These are phyloP conservation scores for Ctenoplectra terminalis DNA, from an alignment of 1,140 invertebrate species.

Conservation along the genomic window DNA sequence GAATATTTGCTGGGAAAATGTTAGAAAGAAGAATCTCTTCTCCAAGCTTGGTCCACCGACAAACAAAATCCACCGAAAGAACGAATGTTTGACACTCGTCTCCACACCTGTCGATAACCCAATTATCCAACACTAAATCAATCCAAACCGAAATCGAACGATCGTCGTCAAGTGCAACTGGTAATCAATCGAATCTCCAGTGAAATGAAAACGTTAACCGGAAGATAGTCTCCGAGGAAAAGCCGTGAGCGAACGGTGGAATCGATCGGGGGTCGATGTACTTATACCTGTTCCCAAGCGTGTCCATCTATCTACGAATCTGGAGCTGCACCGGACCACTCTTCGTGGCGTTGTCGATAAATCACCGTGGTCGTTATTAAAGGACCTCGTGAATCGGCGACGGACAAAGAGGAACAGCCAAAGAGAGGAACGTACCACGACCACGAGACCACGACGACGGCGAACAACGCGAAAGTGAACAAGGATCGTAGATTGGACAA, in stretches of 20 bases:
- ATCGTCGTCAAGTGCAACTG: too few species aligned
- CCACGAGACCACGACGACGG: neutral
- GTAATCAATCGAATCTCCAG: neutral
- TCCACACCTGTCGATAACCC: too few species aligned
- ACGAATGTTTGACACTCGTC: too few species aligned
- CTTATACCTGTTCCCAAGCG: slow-evolving; percentile 53
- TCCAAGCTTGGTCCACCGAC: too few species aligned
- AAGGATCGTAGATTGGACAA: slow-evolving; percentile 44
- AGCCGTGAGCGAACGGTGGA: slow-evolving; percentile 26
- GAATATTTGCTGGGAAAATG: slow-evolving; percentile 1
- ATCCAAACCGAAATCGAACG: too few species aligned
- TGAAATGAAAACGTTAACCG: slow-evolving; percentile 42
- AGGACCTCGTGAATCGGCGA: slow-evolving; percentile 62
- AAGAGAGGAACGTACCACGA: neutral
- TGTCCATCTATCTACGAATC: slow-evolving; percentile 59
- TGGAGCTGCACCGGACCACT: slow-evolving; percentile 57
- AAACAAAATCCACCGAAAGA: too few species aligned
- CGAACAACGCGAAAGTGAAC: slow-evolving; percentile 12
- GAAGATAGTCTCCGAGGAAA: neutral
- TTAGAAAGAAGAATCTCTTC: too few species aligned
- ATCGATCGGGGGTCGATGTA: slow-evolving; percentile 63
- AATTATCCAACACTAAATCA: too few species aligned
- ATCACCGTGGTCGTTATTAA: slow-evolving; percentile 68
- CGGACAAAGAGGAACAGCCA: slow-evolving; percentile 45
- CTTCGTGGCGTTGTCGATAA: slow-evolving; percentile 66